A percentile compares a stretch with the other conserved stretches of the same genome.
Evolutionary conservation across 1,140 invertebrate genomes (phyloP).

Genomic region (Melitaea cinxia): DNA sequence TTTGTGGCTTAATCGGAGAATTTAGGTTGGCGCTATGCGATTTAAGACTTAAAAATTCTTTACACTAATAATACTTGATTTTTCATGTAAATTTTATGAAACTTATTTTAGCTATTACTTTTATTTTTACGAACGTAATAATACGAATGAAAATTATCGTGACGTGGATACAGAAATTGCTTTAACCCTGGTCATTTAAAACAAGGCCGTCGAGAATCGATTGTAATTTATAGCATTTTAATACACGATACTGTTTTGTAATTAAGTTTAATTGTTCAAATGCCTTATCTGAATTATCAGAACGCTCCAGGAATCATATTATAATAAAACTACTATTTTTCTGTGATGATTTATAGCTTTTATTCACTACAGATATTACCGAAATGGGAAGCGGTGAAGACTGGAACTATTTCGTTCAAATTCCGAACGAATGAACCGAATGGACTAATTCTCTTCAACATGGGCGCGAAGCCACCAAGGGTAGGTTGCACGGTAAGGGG

Average conservation of each 20-base stretch:
- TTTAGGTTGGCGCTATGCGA: background rate
- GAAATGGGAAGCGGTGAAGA: slow-evolving; percentile 93
- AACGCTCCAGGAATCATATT: background rate
- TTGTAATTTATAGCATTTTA: slow-evolving; percentile 34
- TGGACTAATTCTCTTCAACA: slow-evolving; percentile 96
- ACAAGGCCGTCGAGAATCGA: slow-evolving; percentile 5
- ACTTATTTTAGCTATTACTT: too few species aligned
- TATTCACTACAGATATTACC: slow-evolving; percentile 86
- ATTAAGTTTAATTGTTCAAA: slow-evolving; percentile 3
- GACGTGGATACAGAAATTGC: slow-evolving; percentile 20
- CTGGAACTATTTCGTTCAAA: slow-evolving; percentile 95
- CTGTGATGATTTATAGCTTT: background rate
- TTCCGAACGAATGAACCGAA: slow-evolving; percentile 97
- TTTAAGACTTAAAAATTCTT: background rate
- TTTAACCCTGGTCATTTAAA: slow-evolving; percentile 18
- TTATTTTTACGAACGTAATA: too few species aligned
- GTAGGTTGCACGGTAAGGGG: slow-evolving; percentile 84
- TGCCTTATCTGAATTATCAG: background rate
- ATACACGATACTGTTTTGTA: slow-evolving; percentile 16
- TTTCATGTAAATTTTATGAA: background rate
- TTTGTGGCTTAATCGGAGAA: slow-evolving; percentile 2
- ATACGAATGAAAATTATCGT: slow-evolving; percentile 19
- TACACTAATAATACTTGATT: background rate
- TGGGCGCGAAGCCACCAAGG: slow-evolving; percentile 88
- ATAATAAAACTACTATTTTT: background rate